Evolutionary conservation across 2,888 invertebrate species (phyloP), one percentile per base, ranked within the genome.

Genomic region (Dicycla oo): DNA sequence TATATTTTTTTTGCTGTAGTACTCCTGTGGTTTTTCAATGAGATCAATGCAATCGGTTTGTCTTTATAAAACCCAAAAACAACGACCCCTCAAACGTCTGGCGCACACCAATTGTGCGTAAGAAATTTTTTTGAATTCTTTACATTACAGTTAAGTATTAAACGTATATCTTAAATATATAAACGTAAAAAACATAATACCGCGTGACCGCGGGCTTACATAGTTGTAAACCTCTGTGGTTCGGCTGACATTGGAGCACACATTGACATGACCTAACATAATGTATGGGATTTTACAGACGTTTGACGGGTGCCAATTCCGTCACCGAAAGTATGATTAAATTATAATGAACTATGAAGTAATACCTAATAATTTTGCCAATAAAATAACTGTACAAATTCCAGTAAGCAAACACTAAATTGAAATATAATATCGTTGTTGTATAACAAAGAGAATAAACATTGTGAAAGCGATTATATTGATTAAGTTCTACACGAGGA

Each of bases 381-480:
- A 71, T 38, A 54, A 80, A 51, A 75, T 73, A 56, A 40, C 23
- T 63, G 45, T 58, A 63, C 34, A 53, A 63, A 60, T 62, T 40
- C 34, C 51, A 63, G 30, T 66, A 45, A 51, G 49, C 53, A 30
- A 70, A 75, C n/a, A 34, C 45, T 30, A 57, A 65, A 68, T 80
- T 71, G 76, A 72, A 77, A 63, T 66, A 69, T 73, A 66, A 80
- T 69, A 76, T 58, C 61, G 15, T 26, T 68, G 64, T 73, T 57
- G 53, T 73, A 69, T 56, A 67, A 73, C 63, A 73, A 81, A 78
- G 73, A 73, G 78, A 78, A 80, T 77, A 81, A 77, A 73, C 69
- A 80, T 43, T 69, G 68, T 80, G 70, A 73, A 72, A 81, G 78
- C 78, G 73, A 69, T 81, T 75, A 83, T 71, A 80, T 75, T 78